Conservation (phyloP, 2,797 vertebrate genomes). For the Rhinichthys osculus region DNA sequence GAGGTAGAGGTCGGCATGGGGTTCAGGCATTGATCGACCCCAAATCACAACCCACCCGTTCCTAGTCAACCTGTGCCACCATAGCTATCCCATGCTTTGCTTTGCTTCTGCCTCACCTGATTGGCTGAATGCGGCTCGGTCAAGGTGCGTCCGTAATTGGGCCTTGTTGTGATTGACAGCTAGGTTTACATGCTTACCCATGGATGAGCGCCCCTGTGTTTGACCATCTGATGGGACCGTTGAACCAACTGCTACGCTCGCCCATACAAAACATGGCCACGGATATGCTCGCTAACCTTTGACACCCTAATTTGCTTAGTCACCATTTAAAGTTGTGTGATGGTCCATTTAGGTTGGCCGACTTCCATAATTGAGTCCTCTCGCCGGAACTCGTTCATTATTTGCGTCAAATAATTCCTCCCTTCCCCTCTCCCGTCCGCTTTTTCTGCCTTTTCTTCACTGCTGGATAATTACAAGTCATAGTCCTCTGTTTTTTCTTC, state of each 20-base stretch:
- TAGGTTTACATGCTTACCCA: slow-evolving; percentile 45
- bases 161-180: slow-evolving; percentile 52
- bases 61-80: slow-evolving; percentile 46
- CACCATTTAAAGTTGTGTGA: slow-evolving; percentile 52
- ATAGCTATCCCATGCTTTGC: slow-evolving; percentile 46
- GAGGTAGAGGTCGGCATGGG: slow-evolving; percentile 63
- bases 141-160: slow-evolving; percentile 33
- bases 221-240: slow-evolving; percentile 58
- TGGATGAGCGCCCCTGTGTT: slow-evolving; percentile 44
- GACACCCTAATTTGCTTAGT: slow-evolving; percentile 61
- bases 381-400: slow-evolving; percentile 36
- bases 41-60: slow-evolving; percentile 73
- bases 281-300: slow-evolving; percentile 34
- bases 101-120: slow-evolving; percentile 13
- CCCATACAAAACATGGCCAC: slow-evolving; percentile 34
- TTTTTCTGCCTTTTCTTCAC: slow-evolving; percentile 48
- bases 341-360: slow-evolving; percentile 51
- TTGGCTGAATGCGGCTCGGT: slow-evolving; percentile 11
- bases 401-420: slow-evolving; percentile 32
- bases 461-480: slow-evolving; percentile 14
- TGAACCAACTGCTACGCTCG: slow-evolving; percentile 53
- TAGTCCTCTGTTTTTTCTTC: slow-evolving; percentile 33
- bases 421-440: background rate
- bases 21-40: slow-evolving; percentile 82
- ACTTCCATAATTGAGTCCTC: slow-evolving; percentile 36